Conservation (phyloP, 1,140 invertebrate species). For the Marisa cornuarietis region DNA sequence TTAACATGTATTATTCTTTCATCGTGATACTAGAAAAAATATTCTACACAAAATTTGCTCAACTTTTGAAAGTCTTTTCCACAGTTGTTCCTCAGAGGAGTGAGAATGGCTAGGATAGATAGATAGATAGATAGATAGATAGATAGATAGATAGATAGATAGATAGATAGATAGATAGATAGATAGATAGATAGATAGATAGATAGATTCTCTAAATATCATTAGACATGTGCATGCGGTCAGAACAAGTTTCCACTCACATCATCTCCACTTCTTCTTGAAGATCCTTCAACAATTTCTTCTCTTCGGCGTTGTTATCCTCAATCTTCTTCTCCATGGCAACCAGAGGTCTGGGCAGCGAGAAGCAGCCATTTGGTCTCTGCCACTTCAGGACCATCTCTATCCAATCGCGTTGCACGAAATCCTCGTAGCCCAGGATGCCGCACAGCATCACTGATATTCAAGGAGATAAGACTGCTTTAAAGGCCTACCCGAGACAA, state of each 20-base stretch:
- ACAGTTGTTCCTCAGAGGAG: too few species aligned
- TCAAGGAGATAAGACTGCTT: background rate
- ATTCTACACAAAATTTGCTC: too few species aligned
- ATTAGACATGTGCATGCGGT: too few species aligned
- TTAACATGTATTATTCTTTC: too few species aligned
- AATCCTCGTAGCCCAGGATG: conserved; percentile 37
- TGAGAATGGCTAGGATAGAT: too few species aligned
- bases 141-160: background rate
- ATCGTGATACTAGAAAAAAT: too few species aligned
- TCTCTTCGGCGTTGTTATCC: background rate
- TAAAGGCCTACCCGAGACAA: too few species aligned
- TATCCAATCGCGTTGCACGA: conserved; percentile 39
- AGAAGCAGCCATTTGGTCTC: conserved; percentile 38
- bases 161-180: background rate
- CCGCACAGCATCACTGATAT: conserved; percentile 39
- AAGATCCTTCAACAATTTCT: conserved; percentile 8
- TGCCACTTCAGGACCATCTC: conserved; percentile 36
- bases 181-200: background rate
- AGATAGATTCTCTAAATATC: background rate
- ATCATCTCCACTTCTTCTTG: conserved; percentile 13
- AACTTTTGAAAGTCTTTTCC: too few species aligned
- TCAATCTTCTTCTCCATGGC: conserved; percentile 13
- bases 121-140: too few species aligned
- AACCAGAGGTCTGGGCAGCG: background rate
- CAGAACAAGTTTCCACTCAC: background rate